Conservation (phyloP, 2,113 vertebrate species). For the Pelecanus crispus region DNA sequence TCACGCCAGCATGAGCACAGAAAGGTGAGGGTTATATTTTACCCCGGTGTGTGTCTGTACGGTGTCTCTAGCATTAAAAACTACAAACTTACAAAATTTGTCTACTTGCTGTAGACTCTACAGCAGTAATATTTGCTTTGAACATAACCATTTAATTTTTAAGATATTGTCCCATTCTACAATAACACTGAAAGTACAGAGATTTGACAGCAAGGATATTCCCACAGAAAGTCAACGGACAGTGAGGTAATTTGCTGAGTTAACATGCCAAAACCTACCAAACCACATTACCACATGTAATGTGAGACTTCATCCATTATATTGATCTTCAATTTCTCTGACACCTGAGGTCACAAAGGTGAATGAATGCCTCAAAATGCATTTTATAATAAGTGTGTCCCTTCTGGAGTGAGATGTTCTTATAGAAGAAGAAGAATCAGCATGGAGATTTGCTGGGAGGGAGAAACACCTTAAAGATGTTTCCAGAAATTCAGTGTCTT, state of each 20-base stretch:
- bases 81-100: not conserved
- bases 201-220: not conserved
- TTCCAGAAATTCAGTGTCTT: not conserved
- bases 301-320: not conserved
- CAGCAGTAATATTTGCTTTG: not conserved
- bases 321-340: not conserved
- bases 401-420: not conserved
- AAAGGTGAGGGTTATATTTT: not conserved
- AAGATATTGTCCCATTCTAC: not conserved
- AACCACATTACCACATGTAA: not conserved
- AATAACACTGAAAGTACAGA: not conserved
- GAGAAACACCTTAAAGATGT: not conserved
- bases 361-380: not conserved
- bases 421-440: not conserved
- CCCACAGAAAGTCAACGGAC: not conserved
- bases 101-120: not conserved
- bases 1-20: not conserved
- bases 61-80: not conserved
- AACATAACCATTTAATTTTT: not conserved
- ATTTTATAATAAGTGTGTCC: not conserved
- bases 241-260: not conserved
- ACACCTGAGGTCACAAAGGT: not conserved
- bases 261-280: not conserved
- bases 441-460: not conserved
- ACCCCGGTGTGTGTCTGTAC: not conserved